Percentiles rank a stretch among this genome's conserved stretches.
Conservation (phyloP, 92 coral and sea anemone species). For the Parazoanthus swiftii region DNA sequence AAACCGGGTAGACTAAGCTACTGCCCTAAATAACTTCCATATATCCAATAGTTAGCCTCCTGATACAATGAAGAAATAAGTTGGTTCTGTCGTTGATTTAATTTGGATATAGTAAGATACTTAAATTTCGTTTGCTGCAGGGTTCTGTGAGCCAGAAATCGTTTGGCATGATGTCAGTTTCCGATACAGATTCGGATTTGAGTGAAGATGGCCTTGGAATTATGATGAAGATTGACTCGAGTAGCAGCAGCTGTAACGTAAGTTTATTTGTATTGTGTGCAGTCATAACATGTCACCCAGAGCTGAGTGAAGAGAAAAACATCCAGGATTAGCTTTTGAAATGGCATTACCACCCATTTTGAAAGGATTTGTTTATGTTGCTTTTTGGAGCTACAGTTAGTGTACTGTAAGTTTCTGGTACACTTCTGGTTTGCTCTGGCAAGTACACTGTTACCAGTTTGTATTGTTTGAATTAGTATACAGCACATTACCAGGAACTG, state of each 20-base stretch:
- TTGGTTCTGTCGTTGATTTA: background rate
- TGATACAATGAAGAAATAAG: background rate
- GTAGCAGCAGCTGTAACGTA: constrained; percentile 65
- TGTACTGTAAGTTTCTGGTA: too few species aligned
- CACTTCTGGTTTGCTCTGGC: too few species aligned
- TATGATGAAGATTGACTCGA: constrained; percentile 76
- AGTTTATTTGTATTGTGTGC: constrained; percentile 28
- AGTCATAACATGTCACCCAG: too few species aligned
- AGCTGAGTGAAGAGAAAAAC: background rate
- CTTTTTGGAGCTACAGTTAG: too few species aligned
- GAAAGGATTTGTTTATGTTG: background rate
- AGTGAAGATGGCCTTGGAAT: constrained; percentile 82
- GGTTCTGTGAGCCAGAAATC: constrained; percentile 13
- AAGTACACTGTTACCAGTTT: too few species aligned
- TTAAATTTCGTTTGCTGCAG: background rate
- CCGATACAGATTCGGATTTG: constrained; percentile 76
- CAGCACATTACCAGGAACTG: too few species aligned
- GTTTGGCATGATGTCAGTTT: constrained; percentile 49
- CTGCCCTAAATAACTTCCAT: background rate
- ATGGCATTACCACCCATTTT: background rate
- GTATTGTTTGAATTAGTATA: too few species aligned
- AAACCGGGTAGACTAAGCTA: background rate
- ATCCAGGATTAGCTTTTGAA: background rate
- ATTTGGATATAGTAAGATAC: too few species aligned
- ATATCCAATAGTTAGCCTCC: background rate